These are phyloP conservation scores for Chaunax sp. DNA, from an alignment of 2,797 vertebrate species.

Conservation along the genomic window DNA sequence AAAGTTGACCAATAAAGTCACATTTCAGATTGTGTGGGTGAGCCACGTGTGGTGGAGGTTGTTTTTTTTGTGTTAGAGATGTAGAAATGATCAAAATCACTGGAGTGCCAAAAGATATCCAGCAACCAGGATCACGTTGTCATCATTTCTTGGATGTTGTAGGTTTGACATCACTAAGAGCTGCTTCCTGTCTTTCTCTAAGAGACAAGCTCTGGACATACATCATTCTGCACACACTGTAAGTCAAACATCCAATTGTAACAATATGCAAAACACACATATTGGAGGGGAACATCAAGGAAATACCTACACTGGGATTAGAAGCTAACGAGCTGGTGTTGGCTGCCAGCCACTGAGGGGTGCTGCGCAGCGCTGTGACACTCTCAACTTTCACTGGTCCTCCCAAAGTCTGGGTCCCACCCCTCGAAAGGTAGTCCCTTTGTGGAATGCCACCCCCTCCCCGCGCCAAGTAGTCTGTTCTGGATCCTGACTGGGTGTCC, in stretches of 20 bases:
- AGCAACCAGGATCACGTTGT: too few species aligned
- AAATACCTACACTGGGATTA: conserved; percentile 67
- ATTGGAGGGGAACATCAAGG: background rate
- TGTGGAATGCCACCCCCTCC: conserved; percentile 74
- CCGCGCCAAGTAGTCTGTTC: conserved; percentile 83
- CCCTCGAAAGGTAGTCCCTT: conserved; percentile 85
- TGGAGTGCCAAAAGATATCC: too few species aligned
- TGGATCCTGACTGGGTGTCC: conserved; percentile 76
- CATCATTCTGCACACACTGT: background rate
- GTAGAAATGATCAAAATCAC: too few species aligned
- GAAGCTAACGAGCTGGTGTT: conserved; percentile 56
- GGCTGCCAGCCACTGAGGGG: conserved; percentile 74
- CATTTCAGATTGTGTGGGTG: too few species aligned
- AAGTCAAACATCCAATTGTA: background rate
- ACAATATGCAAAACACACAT: background rate
- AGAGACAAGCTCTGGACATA: background rate
- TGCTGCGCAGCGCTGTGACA: conserved; percentile 83
- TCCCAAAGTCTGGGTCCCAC: conserved; percentile 78
- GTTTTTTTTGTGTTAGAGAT: too few species aligned
- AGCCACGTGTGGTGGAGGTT: too few species aligned
- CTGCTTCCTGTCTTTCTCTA: background rate
- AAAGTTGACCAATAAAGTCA: too few species aligned
- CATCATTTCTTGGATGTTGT: too few species aligned
- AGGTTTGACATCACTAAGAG: too few species aligned
- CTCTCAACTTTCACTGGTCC: conserved; percentile 82